Evolutionary conservation across 2,797 vertebrate species (phyloP).

Genomic region (Urosaurus nigricauda): DNA sequence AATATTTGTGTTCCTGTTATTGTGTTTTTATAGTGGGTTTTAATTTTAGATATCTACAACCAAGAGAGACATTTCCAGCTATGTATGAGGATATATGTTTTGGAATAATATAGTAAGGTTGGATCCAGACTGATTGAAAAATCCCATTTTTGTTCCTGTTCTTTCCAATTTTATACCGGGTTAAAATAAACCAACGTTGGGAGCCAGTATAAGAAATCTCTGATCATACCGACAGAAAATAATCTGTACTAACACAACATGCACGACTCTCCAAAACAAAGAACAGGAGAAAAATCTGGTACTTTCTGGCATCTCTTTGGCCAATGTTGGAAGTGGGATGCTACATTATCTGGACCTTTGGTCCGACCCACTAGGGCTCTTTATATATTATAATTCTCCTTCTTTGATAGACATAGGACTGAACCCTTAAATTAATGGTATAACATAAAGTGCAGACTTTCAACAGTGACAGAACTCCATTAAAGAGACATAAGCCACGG

Average conservation of each 20-base stretch:
- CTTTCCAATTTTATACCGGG: no score
- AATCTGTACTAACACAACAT: no score
- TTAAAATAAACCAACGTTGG: no score
- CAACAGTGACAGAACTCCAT: not conserved
- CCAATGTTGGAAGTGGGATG: not conserved
- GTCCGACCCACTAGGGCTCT: not conserved
- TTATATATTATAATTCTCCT: not conserved
- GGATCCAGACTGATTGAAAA: no score
- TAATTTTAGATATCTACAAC: not conserved
- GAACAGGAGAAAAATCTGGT: no score
- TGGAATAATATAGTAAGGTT: not conserved
- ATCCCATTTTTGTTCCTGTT: no score
- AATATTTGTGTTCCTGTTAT: not conserved
- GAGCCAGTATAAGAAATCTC: no score
- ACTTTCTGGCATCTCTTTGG: no score
- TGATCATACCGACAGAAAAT: no score
- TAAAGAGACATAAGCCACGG: conserved; percentile 5
- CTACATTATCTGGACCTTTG: not conserved
- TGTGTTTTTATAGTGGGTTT: not conserved
- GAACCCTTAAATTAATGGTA: not conserved
- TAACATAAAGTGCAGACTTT: not conserved
- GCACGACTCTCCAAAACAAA: no score
- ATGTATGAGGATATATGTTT: not conserved
- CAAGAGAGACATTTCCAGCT: not conserved
- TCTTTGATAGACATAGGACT: not conserved